Percentiles rank a stretch among this genome's conserved stretches.
These are phyloP conservation scores for Pseudorasbora parva DNA, from an alignment of 2,113 vertebrate genomes.

Conservation along the genomic window DNA sequence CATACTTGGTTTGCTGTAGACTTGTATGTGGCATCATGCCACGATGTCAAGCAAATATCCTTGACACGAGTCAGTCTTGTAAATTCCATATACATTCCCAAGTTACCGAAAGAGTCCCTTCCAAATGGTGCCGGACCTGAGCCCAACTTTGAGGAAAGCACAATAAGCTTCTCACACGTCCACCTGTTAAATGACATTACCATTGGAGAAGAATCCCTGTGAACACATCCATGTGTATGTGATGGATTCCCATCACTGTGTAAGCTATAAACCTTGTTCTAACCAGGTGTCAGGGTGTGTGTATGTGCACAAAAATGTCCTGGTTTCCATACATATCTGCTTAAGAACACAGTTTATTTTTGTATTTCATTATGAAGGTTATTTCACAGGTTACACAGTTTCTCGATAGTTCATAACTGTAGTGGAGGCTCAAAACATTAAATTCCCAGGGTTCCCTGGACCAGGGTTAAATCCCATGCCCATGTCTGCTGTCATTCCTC, in stretches of 20 bases:
- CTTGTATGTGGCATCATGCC: constrained; percentile 36
- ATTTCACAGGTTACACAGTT: constrained; percentile 56
- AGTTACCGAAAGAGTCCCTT: constrained; percentile 36
- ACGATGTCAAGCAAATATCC: constrained; percentile 39
- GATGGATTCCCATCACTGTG: constrained; percentile 34
- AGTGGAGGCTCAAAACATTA: constrained; percentile 88
- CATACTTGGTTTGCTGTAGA: constrained; percentile 67
- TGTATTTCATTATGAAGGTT: constrained; percentile 44
- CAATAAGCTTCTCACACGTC: constrained; percentile 32
- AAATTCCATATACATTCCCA: constrained; percentile 53
- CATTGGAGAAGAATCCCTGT: constrained; percentile 44
- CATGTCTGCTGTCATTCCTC: constrained; percentile 90
- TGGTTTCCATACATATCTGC: constrained; percentile 39
- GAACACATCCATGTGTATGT: constrained; percentile 53
- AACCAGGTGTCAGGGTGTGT: constrained; percentile 28
- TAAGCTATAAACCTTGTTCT: constrained; percentile 37
- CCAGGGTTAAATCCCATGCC: constrained; percentile 98
- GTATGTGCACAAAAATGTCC: constrained; percentile 47
- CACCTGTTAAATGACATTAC: constrained; percentile 46
- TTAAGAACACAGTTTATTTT: constrained; percentile 38
- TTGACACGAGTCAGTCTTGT: constrained; percentile 16
- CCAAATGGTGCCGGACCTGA: constrained; percentile 47
- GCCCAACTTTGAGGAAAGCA: constrained; percentile 38
- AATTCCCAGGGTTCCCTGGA: constrained; percentile 94
- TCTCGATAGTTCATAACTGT: constrained; percentile 41